Percentiles rank a stretch among this genome's conserved stretches.
Evolutionary conservation across 1,140 invertebrate species (phyloP).

Genomic region (Tribolium madens): DNA sequence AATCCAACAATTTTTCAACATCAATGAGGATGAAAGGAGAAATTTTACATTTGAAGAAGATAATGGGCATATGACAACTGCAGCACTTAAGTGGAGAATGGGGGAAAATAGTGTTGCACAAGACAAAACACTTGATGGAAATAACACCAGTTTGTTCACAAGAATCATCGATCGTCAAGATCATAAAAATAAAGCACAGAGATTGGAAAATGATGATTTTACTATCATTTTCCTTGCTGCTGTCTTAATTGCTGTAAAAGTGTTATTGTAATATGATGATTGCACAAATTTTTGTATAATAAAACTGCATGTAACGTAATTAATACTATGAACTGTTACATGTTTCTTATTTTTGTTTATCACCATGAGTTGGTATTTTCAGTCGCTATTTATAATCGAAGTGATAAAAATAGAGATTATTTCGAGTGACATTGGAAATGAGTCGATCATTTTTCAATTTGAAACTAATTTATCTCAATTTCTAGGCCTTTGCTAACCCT

Average conservation of each 20-base stretch:
- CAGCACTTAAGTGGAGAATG: not conserved
- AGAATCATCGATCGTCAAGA: too few species aligned
- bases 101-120: too few species aligned
- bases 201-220: not conserved
- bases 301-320: constrained; percentile 12
- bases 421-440: not conserved
- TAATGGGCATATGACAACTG: too few species aligned
- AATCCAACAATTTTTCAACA: not conserved
- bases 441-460: not conserved
- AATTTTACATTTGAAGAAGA: not conserved
- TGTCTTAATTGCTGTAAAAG: constrained; percentile 8
- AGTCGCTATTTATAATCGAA: not conserved
- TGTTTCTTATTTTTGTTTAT: not conserved
- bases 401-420: not conserved
- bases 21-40: not conserved
- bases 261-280: not conserved
- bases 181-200: not conserved
- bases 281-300: not conserved
- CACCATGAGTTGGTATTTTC: not conserved
- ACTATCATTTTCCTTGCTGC: not conserved
- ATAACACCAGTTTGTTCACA: too few species aligned
- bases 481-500: constrained; percentile 66
- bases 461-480: not conserved
- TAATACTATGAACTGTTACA: constrained; percentile 17
- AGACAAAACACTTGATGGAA: too few species aligned